These are phyloP conservation scores for Elgaria multicarinata DNA, from an alignment of 2,113 vertebrate species.

Conservation along the genomic window DNA sequence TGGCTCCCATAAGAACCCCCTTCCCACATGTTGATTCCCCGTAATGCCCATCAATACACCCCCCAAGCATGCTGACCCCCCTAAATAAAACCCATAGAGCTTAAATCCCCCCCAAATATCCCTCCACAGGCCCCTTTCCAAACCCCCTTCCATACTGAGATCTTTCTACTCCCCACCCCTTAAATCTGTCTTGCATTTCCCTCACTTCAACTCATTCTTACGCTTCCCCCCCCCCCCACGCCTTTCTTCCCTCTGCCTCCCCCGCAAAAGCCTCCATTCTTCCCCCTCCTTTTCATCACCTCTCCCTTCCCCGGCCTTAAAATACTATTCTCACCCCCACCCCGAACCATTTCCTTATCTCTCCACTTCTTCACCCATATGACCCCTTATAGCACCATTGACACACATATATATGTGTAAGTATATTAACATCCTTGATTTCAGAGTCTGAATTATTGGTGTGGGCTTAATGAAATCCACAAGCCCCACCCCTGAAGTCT, in stretches of 20 bases:
- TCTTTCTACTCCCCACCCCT: too few species aligned
- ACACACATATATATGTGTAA: too few species aligned
- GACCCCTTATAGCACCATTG: too few species aligned
- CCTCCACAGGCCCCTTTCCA: too few species aligned
- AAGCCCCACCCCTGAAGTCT: not conserved
- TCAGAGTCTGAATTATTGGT: not conserved
- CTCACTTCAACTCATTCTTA: not conserved
- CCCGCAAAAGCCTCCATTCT: not conserved
- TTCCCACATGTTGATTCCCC: not conserved
- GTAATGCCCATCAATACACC: not conserved
- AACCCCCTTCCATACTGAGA: too few species aligned
- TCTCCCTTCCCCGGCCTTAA: not conserved
- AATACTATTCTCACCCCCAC: not conserved
- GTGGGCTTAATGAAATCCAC: not conserved
- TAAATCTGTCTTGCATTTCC: too few species aligned
- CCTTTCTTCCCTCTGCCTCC: not conserved
- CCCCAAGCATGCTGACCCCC: too few species aligned
- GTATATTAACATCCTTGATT: not conserved
- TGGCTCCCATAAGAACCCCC: not conserved
- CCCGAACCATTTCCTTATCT: not conserved
- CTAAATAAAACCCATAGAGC: too few species aligned
- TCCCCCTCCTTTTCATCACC: constrained; percentile 16
- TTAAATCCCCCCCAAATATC: too few species aligned
- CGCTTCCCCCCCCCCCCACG: constrained; percentile 31
- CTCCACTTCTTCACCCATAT: not conserved